Evolutionary conservation across 2,797 vertebrate species (phyloP), one percentile per base, ranked within the genome.

Genomic region (Brachyalestes nurse): DNA sequence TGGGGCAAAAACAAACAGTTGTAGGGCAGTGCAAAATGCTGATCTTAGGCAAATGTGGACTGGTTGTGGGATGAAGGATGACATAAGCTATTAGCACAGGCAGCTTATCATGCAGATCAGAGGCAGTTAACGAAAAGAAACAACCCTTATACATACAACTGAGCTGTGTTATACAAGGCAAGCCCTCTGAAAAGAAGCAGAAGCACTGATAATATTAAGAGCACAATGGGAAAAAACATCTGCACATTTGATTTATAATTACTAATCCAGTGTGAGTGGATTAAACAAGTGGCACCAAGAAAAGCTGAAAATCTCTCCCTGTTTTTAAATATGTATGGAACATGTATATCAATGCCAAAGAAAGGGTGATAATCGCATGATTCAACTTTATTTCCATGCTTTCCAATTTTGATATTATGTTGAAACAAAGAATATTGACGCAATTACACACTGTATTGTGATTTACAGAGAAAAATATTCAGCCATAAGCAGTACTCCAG

Each of bases 91-190:
- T 91, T 91, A 90, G 93, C 91, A 93, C 93, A 94, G 88, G 91
- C 93, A 94, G 92, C 89, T 90, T 86, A 83, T 90, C 93, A 94
- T 95, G 95, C 94, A 94, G 87, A 89, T 92, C 86, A 90, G 88
- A 88, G 89, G 91, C 88, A 93, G 88, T 64, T 58, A 88, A 88
- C 58, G 90, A 89, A 88, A 93, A 90, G 85, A 93, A 94, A 93
- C 88, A 89, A 88, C 91, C 89, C 87, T 92, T 89, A 94, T 94
- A 95, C 93, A 95, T 94, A 95, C 93, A 95, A 91, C 92, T 93
- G 91, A 90, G 93, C 85, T 92, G 93, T 78, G 90, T 93, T 91
- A 94, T 94, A 95, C 95, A 95, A 89, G 95, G 93, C 89, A 94
- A 93, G 90, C 93, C 91, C 91, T 94, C 94, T 95, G 94, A 86